Evolutionary conservation across 2,113 vertebrate species (phyloP), one percentile per base, ranked within the genome.

Genomic region (Rhinopomastus cyanomelas): DNA sequence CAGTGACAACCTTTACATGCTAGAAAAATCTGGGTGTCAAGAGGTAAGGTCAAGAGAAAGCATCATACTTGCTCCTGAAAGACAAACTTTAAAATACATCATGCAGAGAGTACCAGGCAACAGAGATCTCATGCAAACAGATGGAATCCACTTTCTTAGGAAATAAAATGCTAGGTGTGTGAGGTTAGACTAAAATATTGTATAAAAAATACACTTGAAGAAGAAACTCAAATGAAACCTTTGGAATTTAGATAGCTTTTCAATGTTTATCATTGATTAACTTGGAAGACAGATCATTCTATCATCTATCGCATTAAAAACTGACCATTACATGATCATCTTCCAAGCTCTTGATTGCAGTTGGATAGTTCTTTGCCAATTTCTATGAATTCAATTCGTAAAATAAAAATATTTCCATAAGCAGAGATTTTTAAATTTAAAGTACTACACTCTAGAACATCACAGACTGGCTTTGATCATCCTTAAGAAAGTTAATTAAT

Each of bases 221-320:
- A 76, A 89, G 29, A 78, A 90, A 55, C 0, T 22, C 42, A 86
- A 79, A 72, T 90, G 12, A 88, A 84, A 59, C 55, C 67, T 79
- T 16, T 61, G 83, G 55, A 32, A 61, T 81, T 86, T 81, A 62
- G 85, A 71, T 77, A 95, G 37, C 2, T 81, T 76, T 79, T 91
- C 39, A 91, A 66, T 76, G n/a, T 42, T 73, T 26, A 55, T 78
- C 56, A 81, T 46, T 75, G 42, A 87, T 86, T 77, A 77, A 80
- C 42, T 26, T 86, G 55, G 55, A 90, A 78, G 77, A 78, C 46
- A 76, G 73, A 8, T 86, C 55, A 81, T 61, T 86, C 62, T 68
- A 51, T 75, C 61, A 81, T 49, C 26, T 72, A 15, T 72, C 69
- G 36, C 25, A 88, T 84, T 81, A 94, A 93, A 93, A 94, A 91